These are phyloP conservation scores for Gymnoscopelus braueri DNA, from an alignment of 2,797 vertebrate genomes.

Conservation along the genomic window DNA sequence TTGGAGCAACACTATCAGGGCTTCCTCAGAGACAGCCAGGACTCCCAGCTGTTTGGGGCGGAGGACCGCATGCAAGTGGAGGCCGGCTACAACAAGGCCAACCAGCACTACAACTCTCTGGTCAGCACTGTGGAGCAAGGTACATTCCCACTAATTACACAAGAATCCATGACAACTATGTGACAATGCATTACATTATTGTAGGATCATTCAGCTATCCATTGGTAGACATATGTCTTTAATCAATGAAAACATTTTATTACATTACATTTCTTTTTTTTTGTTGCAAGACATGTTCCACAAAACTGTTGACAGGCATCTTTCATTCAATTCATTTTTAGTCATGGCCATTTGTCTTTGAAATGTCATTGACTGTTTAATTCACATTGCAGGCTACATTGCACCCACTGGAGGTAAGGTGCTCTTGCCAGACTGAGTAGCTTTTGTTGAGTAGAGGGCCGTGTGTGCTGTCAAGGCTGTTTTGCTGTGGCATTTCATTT, in stretches of 20 bases:
- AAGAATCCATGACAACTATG: too few species aligned
- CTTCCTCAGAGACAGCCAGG: slow-evolving; percentile 91
- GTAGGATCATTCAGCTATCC: background rate
- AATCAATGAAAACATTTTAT: background rate
- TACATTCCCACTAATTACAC: slow-evolving; percentile 44
- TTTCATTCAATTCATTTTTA: slow-evolving; percentile 37
- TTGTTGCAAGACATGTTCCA: slow-evolving; percentile 11
- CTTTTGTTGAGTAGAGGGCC: slow-evolving; percentile 41
- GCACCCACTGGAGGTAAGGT: slow-evolving; percentile 71
- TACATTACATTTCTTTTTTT: background rate
- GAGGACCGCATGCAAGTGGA: slow-evolving; percentile 92
- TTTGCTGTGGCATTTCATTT: slow-evolving; percentile 33
- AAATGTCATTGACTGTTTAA: slow-evolving; percentile 61
- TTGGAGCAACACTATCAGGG: slow-evolving; percentile 92
- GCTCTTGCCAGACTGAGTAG: slow-evolving; percentile 12
- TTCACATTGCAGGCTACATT: slow-evolving; percentile 73
- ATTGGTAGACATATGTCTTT: background rate
- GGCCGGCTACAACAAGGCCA: slow-evolving; percentile 83
- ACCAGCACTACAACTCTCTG: slow-evolving; percentile 88
- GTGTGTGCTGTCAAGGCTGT: slow-evolving; percentile 38
- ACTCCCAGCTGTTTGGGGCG: slow-evolving; percentile 85
- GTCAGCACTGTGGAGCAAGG: slow-evolving; percentile 90
- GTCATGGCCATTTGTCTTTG: slow-evolving; percentile 37
- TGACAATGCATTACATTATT: background rate
- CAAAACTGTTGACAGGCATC: slow-evolving; percentile 15